Evolutionary conservation across 2,113 vertebrate genomes (phyloP).

Genomic region (Conger conger): DNA sequence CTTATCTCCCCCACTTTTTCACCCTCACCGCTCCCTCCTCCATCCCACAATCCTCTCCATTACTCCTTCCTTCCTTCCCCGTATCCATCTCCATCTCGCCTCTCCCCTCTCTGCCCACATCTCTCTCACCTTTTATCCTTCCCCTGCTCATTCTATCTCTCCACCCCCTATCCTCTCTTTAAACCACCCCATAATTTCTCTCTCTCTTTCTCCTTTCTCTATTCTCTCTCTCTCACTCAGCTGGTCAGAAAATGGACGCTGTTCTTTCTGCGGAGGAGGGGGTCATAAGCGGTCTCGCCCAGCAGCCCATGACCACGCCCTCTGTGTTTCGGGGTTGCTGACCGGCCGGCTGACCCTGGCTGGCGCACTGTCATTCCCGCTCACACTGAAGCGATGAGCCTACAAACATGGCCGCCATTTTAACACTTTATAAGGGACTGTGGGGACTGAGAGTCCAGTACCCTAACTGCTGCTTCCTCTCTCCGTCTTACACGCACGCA

Average conservation of each 20-base stretch:
- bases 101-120: background rate
- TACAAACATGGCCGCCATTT: too few relatives aligned
- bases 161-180: background rate
- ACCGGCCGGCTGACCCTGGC: too few relatives aligned
- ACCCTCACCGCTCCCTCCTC: background rate
- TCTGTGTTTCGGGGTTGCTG: background rate
- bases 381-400: too few relatives aligned
- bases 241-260: background rate
- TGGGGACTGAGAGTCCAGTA: background rate
- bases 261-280: background rate
- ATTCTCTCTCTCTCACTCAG: background rate
- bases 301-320: background rate
- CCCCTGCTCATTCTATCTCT: background rate
- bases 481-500: background rate
- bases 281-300: background rate
- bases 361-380: too few relatives aligned
- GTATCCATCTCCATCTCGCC: background rate
- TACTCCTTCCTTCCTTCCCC: background rate
- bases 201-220: background rate
- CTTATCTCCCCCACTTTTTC: slow-evolving; percentile 7
- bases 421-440: too few relatives aligned
- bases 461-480: background rate
- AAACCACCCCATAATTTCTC: background rate
- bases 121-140: background rate
- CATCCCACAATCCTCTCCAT: too few relatives aligned